Evolutionary conservation across 2,113 vertebrate genomes (phyloP).

Genomic region (Tragelaphus buxtoni): DNA sequence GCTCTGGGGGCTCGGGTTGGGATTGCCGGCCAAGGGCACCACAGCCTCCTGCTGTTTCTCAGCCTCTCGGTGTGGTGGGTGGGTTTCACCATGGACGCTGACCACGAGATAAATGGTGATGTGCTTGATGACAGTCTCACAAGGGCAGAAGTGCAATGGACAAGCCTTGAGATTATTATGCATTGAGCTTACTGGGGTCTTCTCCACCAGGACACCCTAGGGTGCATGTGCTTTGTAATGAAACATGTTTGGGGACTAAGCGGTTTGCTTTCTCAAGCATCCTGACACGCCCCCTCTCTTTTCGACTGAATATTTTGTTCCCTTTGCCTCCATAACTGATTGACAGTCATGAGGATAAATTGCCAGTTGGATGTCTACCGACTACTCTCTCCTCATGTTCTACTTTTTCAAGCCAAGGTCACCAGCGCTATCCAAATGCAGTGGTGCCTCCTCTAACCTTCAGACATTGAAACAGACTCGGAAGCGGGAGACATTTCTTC

Average conservation of each 20-base stretch:
- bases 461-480: background rate
- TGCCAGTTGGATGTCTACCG: background rate
- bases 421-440: background rate
- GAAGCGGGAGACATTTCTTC: background rate
- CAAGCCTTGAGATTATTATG: background rate
- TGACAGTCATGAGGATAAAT: background rate
- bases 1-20: background rate
- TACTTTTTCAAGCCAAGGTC: background rate
- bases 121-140: background rate
- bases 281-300: background rate
- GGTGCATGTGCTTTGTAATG: background rate
- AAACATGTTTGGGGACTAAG: background rate
- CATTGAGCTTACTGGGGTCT: background rate
- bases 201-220: too few relatives aligned
- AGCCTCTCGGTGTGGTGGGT: too few relatives aligned
- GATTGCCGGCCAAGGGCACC: fast-evolving
- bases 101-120: background rate
- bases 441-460: background rate
- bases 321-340: background rate
- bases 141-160: background rate
- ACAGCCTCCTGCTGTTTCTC: background rate
- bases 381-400: background rate
- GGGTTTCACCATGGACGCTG: background rate
- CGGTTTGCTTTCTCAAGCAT: background rate
- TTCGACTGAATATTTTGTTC: background rate